Percentiles rank a stretch among this genome's conserved stretches.
Evolutionary conservation across 2,113 vertebrate genomes (phyloP).

Genomic region (Melanerpes formicivorus): DNA sequence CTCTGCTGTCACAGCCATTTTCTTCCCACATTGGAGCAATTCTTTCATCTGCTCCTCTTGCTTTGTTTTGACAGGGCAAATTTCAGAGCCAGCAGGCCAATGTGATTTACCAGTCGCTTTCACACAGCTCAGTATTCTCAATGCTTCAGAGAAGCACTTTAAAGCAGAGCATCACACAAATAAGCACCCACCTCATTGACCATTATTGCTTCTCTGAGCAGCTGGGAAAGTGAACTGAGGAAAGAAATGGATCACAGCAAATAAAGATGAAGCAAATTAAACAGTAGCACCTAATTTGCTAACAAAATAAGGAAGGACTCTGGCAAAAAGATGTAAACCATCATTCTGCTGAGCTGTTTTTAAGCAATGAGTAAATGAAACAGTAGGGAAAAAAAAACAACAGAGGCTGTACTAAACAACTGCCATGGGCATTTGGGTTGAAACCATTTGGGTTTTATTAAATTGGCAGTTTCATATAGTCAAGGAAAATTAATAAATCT

Average conservation of each 20-base stretch:
- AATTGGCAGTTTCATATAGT: not conserved
- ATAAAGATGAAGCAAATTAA: slow-evolving; percentile 2
- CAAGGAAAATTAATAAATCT: not conserved
- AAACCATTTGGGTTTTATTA: not conserved
- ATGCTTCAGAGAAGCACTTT: not conserved
- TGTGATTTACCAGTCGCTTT: not conserved
- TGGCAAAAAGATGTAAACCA: not conserved
- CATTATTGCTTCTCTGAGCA: slow-evolving; percentile 1
- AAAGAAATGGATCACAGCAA: slow-evolving; percentile 4
- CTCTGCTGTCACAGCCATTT: not conserved
- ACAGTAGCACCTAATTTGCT: not conserved
- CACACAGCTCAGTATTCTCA: not conserved
- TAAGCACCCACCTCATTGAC: not conserved
- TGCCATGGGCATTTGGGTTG: not conserved
- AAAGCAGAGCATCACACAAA: not conserved
- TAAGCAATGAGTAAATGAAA: slow-evolving; percentile 4
- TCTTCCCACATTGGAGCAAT: not conserved
- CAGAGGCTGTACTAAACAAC: not conserved
- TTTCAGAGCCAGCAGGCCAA: not conserved
- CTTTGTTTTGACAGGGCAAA: not conserved
- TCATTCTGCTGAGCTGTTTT: not conserved
- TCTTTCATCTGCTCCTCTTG: not conserved
- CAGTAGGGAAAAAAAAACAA: not conserved
- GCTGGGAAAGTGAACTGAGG: slow-evolving; percentile 19
- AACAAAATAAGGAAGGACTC: not conserved